phyloP scores from a whole-genome alignment of 2,888 invertebrate species.

The Lasioglossum calceatum region DNA sequence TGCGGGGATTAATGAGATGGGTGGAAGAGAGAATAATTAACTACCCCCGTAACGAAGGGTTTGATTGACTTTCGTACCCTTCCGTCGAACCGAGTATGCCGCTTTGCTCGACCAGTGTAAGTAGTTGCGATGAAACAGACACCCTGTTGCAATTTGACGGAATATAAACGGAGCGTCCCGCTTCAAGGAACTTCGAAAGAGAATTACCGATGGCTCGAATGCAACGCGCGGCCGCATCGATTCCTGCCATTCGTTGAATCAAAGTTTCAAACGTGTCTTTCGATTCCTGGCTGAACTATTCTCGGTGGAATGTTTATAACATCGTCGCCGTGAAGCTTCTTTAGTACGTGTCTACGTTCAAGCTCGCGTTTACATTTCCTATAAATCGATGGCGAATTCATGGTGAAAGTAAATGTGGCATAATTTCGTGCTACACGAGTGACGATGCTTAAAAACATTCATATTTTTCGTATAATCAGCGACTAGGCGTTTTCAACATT shows the following conservation, averaged over 20 bases:
- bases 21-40: constrained; percentile 38
- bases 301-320: not conserved
- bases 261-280: not conserved
- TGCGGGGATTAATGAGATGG: constrained; percentile 3
- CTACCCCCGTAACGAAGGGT: constrained; percentile 2
- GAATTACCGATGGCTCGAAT: constrained; percentile 5
- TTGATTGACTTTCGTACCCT: constrained; percentile 18
- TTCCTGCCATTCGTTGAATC: not conserved
- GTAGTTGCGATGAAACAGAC: not conserved
- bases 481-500: not conserved
- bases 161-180: not conserved
- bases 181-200: not conserved
- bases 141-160: constrained; percentile 2
- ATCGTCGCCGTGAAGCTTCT: not conserved
- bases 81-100: not conserved
- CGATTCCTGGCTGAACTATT: not conserved
- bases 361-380: not conserved
- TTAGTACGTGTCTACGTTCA: not conserved
- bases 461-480: too few relatives aligned
- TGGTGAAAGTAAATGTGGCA: not conserved
- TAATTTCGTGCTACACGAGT: not conserved
- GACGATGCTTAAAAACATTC: not conserved
- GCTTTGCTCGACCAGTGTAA: not conserved
- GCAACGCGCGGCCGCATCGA: not conserved
- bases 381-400: not conserved